Base-by-base conservation (phyloP, 1,140 invertebrate species). In the Brachionus paranguensis region DNA sequence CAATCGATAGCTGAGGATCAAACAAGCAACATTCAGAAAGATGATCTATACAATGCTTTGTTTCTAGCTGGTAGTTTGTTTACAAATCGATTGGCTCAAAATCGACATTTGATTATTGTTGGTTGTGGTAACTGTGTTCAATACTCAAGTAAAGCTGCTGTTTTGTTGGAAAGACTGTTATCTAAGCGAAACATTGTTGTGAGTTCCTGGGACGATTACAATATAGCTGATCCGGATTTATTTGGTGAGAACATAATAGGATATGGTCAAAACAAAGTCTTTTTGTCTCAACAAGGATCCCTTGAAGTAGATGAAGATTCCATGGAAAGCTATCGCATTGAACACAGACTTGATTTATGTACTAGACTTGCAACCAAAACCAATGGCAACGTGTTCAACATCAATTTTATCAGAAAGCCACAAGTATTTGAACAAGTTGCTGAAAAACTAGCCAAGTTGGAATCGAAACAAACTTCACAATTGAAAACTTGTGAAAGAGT, bases 131-230 rank as follows among this genome's bases (percentile, higher is more conserved):
- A 81, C 27, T 81, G 78, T 68, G 24, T 64, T 20, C 5, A 20
- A 64, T 81, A 81, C 33, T 68, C 53, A 14, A 47, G 50, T 12
- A 64, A 10, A 68, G 53, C 64, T 7, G 43, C 53, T 64, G 8
- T 68, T 24, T 45, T 45, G 24, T 4, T 81, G 41, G 41, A 60
- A 8, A 81, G 43, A 64, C 20, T 81, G 12, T 64, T 81, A 17
- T 37, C 33, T 4, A 68, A 81, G 8, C 55, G 78, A 45, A 81
- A 81, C 43, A 81, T 81, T 33, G 33, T 64, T 41, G 78, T 81
- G 11, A 81, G 78, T 47, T 53, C 78, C 4, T 81, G 78, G 78
- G 78, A 68, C 45, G 53, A 81, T 27, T 81, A 81, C 17, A 68
- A 81, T 64, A 81, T 81, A 12, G 64, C 20, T 24, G 78, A 81